Base-by-base conservation (phyloP, 2,113 vertebrate species). In the Sclerurus mexicanus region DNA sequence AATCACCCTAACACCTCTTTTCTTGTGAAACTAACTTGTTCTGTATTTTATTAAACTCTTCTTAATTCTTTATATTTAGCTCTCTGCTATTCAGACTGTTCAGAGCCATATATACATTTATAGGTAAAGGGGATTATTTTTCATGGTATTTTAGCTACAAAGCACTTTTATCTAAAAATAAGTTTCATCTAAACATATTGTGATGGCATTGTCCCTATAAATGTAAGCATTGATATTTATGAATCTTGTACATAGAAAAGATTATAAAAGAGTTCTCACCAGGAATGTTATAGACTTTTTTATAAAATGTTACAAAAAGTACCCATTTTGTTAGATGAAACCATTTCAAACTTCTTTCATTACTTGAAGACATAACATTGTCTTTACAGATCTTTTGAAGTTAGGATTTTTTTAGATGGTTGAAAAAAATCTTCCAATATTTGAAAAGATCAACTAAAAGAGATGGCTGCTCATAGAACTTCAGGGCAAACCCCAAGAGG, bases 401-500 rank as follows among this genome's bases (percentile, higher is more conserved):
- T 49, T 62, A 47, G 47, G 42, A 37, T 40, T 94, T 95, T 96
- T 95, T 95, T 87, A 89, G 85, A 49, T 74, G 53, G 72, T 92
- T 95, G 77, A 95, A 87, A 92, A 93, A 93, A 81, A 18, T 84
- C 73, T 84, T 85, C 67, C 73, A 68, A 58, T 92, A 79, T 96
- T 92, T 94, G 89, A 95, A 97, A 96, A 93, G 93, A 94, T 81
- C 76, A 89, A 19, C 87, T 93, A 28, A 93, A 97, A 96, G 78
- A 88, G 89, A 79, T 64, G 66, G 44, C 49, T 91, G 67, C 66
- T 95, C 87, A 92, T 60, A 95, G 92, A 96, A 96, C 90, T 97
- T 97, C 91, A 97, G 94, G 90, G 89, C 75, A 93, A 97, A 87
- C 93, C 96, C 86, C 87, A 81, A 95, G 93, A 94, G 90, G 72